Conservation (phyloP, 2,113 vertebrate species). For the Tamias sibiricus region DNA sequence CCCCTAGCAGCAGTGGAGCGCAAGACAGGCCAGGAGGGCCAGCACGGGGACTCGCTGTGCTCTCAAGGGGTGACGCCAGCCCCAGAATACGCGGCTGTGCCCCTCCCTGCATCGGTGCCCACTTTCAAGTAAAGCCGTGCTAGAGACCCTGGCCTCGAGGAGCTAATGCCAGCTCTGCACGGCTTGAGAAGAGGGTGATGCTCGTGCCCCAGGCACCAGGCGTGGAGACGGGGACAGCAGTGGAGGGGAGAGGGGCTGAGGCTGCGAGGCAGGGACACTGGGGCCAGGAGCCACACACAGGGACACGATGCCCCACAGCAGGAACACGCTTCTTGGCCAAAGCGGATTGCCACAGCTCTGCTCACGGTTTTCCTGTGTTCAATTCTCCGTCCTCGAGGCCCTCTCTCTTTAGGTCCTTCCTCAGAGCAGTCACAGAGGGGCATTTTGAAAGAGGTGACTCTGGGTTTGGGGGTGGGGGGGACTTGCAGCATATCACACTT, state of each 20-base stretch:
- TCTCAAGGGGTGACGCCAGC: accelerated
- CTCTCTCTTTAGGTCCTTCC: background rate
- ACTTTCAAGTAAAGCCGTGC: accelerated
- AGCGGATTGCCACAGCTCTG: accelerated
- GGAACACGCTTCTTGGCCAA: background rate
- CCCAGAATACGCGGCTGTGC: accelerated
- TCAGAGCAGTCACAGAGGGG: too few relatives aligned
- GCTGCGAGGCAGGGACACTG: background rate
- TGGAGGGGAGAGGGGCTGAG: accelerated
- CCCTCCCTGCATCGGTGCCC: background rate
- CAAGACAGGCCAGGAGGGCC: background rate
- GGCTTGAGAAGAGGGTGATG: background rate
- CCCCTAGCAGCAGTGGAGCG: background rate
- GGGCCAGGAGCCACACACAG: accelerated
- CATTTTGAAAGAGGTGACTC: background rate
- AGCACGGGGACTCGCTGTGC: background rate
- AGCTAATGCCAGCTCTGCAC: background rate
- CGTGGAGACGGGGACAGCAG: background rate
- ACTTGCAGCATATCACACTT: background rate
- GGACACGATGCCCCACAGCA: background rate
- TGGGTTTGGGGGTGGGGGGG: accelerated
- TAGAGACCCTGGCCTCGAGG: too few relatives aligned
- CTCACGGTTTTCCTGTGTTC: background rate
- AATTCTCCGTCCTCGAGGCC: background rate
- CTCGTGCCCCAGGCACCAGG: accelerated